Base-by-base conservation (phyloP, 2,888 invertebrate species). In the Pecten maximus region DNA sequence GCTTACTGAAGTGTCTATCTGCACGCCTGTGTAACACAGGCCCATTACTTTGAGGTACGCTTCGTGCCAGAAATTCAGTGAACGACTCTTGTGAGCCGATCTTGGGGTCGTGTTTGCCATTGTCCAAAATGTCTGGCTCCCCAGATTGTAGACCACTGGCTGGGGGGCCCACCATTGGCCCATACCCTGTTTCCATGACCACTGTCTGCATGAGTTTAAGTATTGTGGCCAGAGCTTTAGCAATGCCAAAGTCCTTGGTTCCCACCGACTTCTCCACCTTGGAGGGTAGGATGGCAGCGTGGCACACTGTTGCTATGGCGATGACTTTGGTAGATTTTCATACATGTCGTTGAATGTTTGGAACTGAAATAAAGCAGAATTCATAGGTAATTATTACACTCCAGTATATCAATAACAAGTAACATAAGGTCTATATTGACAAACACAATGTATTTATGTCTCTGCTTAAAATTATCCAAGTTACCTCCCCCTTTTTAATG, bases 171-270 rank as follows among this genome's bases (percentile, higher is more conserved):
- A 94, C 94, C 48, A 94, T 92, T 89, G 94, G 95, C 93, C 95
- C 95, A 94, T 95, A 96, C 90, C 94, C 94, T 89, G 95, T 94
- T 91, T 96, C 96, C 96, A 96, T 96, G 91, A 95, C 93, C 91
- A 95, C 94, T 92, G 95, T 94, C 93, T 95, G 95, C 94, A 95
- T 94, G 87, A 94, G 92, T 90, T 93, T 92, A 89, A 92, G 92
- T 88, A 94, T 93, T 91, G 92, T 90, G 91, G 92, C 92, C 89
- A 93, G 91, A 89, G 92, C 93, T 92, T 93, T 92, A 90, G 93
- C 93, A 91, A 94, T 92, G 89, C 93, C 93, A 90, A 93, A 93
- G 54, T 93, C 91, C 92, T 94, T 94, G 90, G 89, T 60, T 90
- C 48, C 88, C 87, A 54, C 88, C 48, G 90, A 40, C 87, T 91